Conservation (phyloP, 1,140 invertebrate species). For the Drosophila kikkawai region DNA sequence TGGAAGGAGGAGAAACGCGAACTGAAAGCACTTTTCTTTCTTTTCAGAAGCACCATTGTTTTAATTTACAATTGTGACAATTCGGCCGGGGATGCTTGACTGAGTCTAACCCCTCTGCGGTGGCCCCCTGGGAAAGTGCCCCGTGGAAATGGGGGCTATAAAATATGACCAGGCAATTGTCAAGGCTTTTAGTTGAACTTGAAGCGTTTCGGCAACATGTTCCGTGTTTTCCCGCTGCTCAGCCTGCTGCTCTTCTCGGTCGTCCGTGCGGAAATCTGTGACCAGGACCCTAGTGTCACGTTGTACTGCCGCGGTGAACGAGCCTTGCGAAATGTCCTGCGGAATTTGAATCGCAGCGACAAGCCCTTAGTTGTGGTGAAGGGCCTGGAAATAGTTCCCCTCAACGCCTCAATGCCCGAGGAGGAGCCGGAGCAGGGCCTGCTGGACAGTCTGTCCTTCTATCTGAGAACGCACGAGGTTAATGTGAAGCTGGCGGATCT, state of each 20-base stretch:
- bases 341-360: slow-evolving; percentile 71
- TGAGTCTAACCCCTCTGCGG: slow-evolving; percentile 20
- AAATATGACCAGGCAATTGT: slow-evolving; percentile 73
- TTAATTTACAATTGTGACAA: slow-evolving; percentile 79
- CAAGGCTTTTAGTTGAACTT: slow-evolving; percentile 78
- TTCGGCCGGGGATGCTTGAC: slow-evolving; percentile 64
- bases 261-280: slow-evolving; percentile 62
- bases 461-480: slow-evolving; percentile 89
- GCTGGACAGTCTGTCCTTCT: slow-evolving; percentile 87
- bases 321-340: slow-evolving; percentile 67
- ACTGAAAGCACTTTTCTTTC: slow-evolving; percentile 61
- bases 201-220: slow-evolving; percentile 66
- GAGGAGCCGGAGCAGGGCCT: slow-evolving; percentile 32
- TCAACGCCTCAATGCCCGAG: slow-evolving; percentile 27
- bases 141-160: slow-evolving; percentile 63
- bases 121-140: slow-evolving; percentile 63
- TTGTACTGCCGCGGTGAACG: slow-evolving; percentile 77
- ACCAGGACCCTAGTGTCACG: slow-evolving; percentile 40
- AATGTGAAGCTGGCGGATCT: slow-evolving; percentile 89
- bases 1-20: slow-evolving; percentile 50
- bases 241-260: slow-evolving; percentile 48
- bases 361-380: slow-evolving; percentile 73
- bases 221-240: slow-evolving; percentile 46
- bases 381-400: slow-evolving; percentile 78
- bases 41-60: slow-evolving; percentile 62